These are phyloP conservation scores for Mionectes olivaceus DNA, from an alignment of 2,797 vertebrate species.

Conservation along the genomic window DNA sequence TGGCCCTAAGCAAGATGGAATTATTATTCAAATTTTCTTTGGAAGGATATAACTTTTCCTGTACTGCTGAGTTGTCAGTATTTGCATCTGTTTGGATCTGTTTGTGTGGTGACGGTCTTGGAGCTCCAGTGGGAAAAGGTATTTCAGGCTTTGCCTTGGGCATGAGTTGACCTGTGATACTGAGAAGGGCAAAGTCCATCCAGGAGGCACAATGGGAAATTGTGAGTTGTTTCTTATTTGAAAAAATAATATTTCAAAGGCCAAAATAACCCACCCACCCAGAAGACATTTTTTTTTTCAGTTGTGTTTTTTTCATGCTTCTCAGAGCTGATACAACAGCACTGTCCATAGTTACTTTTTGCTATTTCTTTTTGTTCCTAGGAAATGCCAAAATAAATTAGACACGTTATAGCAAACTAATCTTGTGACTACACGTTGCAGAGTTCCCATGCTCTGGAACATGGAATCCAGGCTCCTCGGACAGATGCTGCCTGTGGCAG, in stretches of 20 bases:
- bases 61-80: not conserved
- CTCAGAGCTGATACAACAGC: not conserved
- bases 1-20: not conserved
- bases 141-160: not conserved
- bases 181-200: not conserved
- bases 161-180: not conserved
- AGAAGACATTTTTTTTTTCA: not conserved
- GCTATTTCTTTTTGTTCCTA: not conserved
- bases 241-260: not conserved
- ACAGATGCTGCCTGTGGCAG: not conserved
- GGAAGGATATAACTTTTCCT: not conserved
- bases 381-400: conserved; percentile 24
- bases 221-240: not conserved
- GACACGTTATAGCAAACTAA: not conserved
- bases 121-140: not conserved
- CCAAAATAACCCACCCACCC: not conserved
- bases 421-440: rapidly evolving
- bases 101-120: not conserved
- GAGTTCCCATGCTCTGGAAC: not conserved
- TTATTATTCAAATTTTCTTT: not conserved
- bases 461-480: not conserved
- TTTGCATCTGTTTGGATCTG: not conserved
- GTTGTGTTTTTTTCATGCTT: not conserved
- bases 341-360: not conserved
- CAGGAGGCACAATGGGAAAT: not conserved